Percentiles rank a stretch among this genome's conserved stretches.
These are phyloP conservation scores for Arbacia lixula DNA, from an alignment of 53 echinoderm and acorn worm species.

Conservation along the genomic window DNA sequence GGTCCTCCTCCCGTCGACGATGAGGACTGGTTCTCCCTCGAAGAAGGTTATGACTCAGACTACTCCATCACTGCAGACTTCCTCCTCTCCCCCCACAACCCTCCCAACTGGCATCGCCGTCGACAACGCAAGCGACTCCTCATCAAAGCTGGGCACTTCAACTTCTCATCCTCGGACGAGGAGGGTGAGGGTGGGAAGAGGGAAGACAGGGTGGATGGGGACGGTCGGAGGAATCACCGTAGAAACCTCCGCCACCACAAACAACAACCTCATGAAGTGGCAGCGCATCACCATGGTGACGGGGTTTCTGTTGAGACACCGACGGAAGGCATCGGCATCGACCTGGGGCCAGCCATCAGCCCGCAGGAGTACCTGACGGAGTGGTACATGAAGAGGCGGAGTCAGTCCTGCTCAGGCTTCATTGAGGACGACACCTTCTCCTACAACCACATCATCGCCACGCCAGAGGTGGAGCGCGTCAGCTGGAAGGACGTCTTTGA, in stretches of 20 bases:
- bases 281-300: conserved; percentile 3
- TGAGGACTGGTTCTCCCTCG: conserved; percentile 58
- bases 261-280: not conserved
- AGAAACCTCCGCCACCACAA: conserved; percentile 5
- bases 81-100: conserved; percentile 51
- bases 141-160: conserved; percentile 47
- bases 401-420: conserved; percentile 19
- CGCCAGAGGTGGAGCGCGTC: conserved; percentile 40
- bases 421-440: conserved; percentile 58
- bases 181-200: not conserved
- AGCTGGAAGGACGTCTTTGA: conserved; percentile 43
- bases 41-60: conserved; percentile 52
- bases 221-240: conserved; percentile 3
- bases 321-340: conserved; percentile 15
- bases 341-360: conserved; percentile 40
- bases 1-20: conserved; percentile 59
- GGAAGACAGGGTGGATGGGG: not conserved
- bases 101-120: conserved; percentile 60
- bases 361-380: conserved; percentile 44
- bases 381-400: conserved; percentile 51
- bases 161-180: conserved; percentile 51
- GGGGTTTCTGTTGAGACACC: not conserved
- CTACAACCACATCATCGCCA: conserved; percentile 53
- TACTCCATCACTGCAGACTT: conserved; percentile 57
- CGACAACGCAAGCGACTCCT: conserved; percentile 58